Evolutionary conservation across 1,140 invertebrate genomes (phyloP), one percentile per base, ranked within the genome.

Genomic region (Tetraneura akinire): DNA sequence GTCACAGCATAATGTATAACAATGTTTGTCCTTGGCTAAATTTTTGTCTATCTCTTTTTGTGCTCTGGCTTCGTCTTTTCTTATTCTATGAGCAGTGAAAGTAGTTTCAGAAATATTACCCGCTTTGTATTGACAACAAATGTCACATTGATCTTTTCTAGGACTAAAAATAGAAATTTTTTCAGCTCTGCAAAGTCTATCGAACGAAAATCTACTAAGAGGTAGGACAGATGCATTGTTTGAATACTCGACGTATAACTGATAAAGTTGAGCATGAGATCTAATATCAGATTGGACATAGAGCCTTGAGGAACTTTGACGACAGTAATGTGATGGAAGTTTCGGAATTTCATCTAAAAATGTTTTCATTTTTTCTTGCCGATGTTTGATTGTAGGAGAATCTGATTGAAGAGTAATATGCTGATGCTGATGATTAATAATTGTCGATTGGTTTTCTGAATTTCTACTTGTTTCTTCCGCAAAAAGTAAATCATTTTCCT

Each of bases 1-100:
- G 32, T 66, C 62, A 66, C 62, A 66, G n/a, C 29, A 66, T 66
- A 66, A 42, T n/a, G 29, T 66, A 42, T 66, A 66, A 26, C 62
- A 66, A 42, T 42, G 29, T 42, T 37, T 42, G 16, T 66, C n/a
- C 32, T 10, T 14, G 16, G 62, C 62, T 13, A 10, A 66, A n/a
- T 42, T 66, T 42, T 66, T 66, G 29, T 66, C 32, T n/a, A 26
- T 26, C 6, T 37, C 37, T 3, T 66, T 66, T 66, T 66, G 62
- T 66, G 32, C 32, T 21, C 18, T 66, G 18, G 62, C 62, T 18
- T 66, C 32, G 18, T 66, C 62, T 1, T 21, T 66, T 42, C 6
- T 42, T 66, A 42, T 66, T 16, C 16, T 66, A 14, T 66, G 62
- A 66, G 62, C 32, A 13, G 18, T 66, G 42, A 66, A 66, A 66